A percentile compares a stretch with the other conserved stretches of the same genome.
Evolutionary conservation across 2,113 vertebrate genomes (phyloP).

Genomic region (Oryzias melastigma): DNA sequence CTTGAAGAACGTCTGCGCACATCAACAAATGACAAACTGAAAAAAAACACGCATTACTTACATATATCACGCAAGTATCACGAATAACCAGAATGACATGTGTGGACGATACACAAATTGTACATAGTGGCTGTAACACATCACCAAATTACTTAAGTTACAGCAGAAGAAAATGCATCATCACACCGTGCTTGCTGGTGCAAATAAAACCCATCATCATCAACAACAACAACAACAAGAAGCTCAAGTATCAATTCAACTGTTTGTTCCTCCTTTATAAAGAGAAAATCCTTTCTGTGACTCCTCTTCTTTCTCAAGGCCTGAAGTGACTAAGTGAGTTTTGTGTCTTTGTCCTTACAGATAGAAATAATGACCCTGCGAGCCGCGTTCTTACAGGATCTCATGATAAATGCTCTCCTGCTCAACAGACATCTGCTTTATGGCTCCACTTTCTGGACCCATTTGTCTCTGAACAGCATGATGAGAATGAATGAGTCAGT

Average conservation of each 20-base stretch:
- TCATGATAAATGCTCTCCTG: neutral
- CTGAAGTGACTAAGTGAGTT: neutral
- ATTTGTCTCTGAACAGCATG: conserved; percentile 35
- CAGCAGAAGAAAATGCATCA: too few relatives aligned
- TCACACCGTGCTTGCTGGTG: neutral
- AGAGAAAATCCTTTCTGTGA: neutral
- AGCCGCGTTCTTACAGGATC: neutral
- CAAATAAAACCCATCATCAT: neutral
- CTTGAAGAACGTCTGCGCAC: too few relatives aligned
- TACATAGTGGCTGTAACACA: too few relatives aligned
- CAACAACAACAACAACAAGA: neutral
- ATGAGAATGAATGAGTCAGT: conserved; percentile 40
- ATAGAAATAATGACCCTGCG: neutral
- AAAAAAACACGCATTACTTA: too few relatives aligned
- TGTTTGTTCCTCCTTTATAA: too few relatives aligned
- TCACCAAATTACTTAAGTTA: too few relatives aligned
- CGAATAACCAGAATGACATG: too few relatives aligned
- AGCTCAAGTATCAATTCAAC: too few relatives aligned
- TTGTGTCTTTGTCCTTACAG: conserved; percentile 6
- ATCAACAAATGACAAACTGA: too few relatives aligned
- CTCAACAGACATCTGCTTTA: conserved; percentile 44
- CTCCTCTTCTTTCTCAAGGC: conserved; percentile 13
- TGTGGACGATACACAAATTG: too few relatives aligned
- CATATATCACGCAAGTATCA: too few relatives aligned
- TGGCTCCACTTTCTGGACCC: conserved; percentile 20